Percentiles rank a stretch among this genome's conserved stretches.
Conservation (phyloP, 1,140 invertebrate species). For the Rhynchophorus ferrugineus region DNA sequence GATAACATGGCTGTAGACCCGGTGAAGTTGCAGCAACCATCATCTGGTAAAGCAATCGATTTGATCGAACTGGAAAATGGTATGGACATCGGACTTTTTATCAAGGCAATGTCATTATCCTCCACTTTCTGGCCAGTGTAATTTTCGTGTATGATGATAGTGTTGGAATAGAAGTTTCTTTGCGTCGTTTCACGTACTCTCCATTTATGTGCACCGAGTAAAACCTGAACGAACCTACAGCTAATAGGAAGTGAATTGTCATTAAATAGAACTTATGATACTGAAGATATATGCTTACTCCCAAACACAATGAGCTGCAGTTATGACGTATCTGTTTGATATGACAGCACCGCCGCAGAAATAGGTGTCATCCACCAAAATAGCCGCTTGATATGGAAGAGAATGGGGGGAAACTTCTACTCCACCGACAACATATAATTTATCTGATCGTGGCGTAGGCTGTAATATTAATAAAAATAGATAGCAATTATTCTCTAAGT, state of each 20-base stretch:
- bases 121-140: not conserved
- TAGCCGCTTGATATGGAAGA: not conserved
- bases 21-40: not conserved
- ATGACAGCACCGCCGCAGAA: not conserved
- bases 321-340: not conserved
- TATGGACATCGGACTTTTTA: not conserved
- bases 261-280: too few relatives aligned
- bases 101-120: not conserved
- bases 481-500: too few relatives aligned
- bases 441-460: not conserved
- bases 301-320: not conserved
- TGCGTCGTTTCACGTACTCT: not conserved
- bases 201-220: not conserved
- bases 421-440: not conserved
- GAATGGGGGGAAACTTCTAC: not conserved
- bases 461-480: too few relatives aligned
- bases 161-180: not conserved
- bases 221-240: not conserved
- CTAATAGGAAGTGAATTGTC: not conserved
- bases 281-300: too few relatives aligned
- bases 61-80: not conserved
- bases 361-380: not conserved
- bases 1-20: not conserved
- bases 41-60: not conserved
- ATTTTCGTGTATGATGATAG: not conserved